Evolutionary conservation across 1,140 invertebrate genomes (phyloP), one percentile per base, ranked within the genome.

Genomic region (Drosophila micromelanica): DNA sequence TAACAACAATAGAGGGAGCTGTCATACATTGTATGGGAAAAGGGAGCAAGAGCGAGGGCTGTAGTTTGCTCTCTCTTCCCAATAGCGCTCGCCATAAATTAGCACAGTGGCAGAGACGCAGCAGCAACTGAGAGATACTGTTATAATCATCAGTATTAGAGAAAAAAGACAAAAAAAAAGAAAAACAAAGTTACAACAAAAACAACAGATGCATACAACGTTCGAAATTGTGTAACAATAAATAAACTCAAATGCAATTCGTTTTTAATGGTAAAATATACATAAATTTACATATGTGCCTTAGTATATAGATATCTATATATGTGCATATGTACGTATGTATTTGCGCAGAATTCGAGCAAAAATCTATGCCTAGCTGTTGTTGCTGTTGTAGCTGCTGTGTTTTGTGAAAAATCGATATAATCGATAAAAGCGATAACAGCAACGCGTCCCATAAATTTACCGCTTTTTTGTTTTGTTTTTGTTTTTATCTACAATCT

Each of bases 391-490:
- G 52, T 20, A 56, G 45, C 7, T 48, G 40, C 40, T 49, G 52
- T 12, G 17, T 56, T 49, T 56, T 48, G 70, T 62, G 57, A 68
- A 61, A 89, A 89, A 87, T 87, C 82, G 72, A 87, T 87, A 57
- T 62, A 70, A 89, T 86, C 82, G 82, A 86, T 87, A 67, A 65
- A 72, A 51, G 51, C 70, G 74, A 85, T 84, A 82, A 82, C 56
- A 46, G 30, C 30, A 67, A 61, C 56, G 46, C 43, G 45, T 59
- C 23, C 64, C 65, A 20, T 51, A 57, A 63, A 69, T 76, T 82
- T 78, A 73, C 63, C 64, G 56, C 32, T 35, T 35, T 27, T 27
- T 76, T 72, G 37, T 75, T 73, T 81, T 40, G 43, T 70, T 69
- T 79, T 73, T 82, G 59, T 68, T 73, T 78, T 76, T 79, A 61